Evolutionary conservation across 2,113 vertebrate genomes (phyloP).

Genomic region (Columba livia): DNA sequence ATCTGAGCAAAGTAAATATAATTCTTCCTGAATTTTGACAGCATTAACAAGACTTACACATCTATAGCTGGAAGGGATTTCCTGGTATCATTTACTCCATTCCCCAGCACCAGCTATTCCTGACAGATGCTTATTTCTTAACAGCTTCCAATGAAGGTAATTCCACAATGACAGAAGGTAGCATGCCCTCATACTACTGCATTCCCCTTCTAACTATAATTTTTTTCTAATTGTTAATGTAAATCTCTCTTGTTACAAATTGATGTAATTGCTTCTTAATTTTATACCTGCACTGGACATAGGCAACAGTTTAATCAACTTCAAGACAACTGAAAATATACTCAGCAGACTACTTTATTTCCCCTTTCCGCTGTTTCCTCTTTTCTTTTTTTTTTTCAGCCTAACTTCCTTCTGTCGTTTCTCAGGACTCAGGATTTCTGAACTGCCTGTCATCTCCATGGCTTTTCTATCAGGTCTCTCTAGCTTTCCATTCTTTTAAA

Average conservation of each 20-base stretch:
- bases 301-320: background rate
- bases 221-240: background rate
- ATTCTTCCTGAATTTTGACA: conserved; percentile 5
- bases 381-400: background rate
- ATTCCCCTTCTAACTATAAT: background rate
- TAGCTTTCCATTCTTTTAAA: background rate
- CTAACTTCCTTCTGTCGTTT: background rate
- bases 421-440: background rate
- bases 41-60: background rate
- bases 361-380: background rate
- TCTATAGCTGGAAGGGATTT: conserved; percentile 17
- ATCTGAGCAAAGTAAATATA: background rate
- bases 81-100: background rate
- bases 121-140: background rate
- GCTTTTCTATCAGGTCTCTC: background rate
- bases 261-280: background rate
- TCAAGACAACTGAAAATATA: background rate
- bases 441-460: background rate
- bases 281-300: background rate
- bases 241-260: background rate
- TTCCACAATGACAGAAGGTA: background rate
- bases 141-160: background rate
- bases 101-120: background rate
- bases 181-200: background rate
- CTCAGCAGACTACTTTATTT: background rate